Base-by-base conservation (phyloP, 1,140 invertebrate genomes). In the Trachymyrmex septentrionalis region DNA sequence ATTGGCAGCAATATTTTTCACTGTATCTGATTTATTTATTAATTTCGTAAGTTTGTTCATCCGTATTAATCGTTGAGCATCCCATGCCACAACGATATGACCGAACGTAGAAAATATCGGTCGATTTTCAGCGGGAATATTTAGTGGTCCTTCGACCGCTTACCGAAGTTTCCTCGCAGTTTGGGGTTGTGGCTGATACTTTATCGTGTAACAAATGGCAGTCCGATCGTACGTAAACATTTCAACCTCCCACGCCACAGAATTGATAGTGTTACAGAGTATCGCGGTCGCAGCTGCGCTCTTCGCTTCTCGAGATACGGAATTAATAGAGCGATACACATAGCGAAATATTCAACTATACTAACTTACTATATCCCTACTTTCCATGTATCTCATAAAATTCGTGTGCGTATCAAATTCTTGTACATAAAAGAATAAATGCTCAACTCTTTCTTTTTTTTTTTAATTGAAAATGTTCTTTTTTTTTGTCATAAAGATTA, bases 211-310 rank as follows among this genome's bases (percentile, higher is more conserved):
- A 91, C 89, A 88, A 91, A 91, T 91, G 89, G 86, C 64, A 78
- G 88, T 91, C 90, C 88, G 89, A 85, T 90, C 86, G 88, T 86
- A 90, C 86, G 89, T 90, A 91, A 91, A 91, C 88, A 90, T 91
- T 91, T 91, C 89, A 87, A 72, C 86, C 81, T 85, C 27, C 86
- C 73, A 50, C 16, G 50, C 63, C 88, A 27, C 69, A 27, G 76
- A 91, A 90, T 91, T 90, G 82, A 91, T 90, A 80, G 81, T 80
- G 86, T 91, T 90, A 91, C 85, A 63, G 89, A 90, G 71, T 91
- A 90, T 90, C 86, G 86, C 59, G 48, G 87, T 76, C 89, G 89
- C 89, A 91, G 89, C 88, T 91, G 89, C 86, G 86, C 76, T 82
- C 61, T 75, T 78, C 80, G 80, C 53, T n/a, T 67, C 27, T 67